Base-by-base conservation (phyloP, 2,888 invertebrate species). In the Sphecodes monilicornis region DNA sequence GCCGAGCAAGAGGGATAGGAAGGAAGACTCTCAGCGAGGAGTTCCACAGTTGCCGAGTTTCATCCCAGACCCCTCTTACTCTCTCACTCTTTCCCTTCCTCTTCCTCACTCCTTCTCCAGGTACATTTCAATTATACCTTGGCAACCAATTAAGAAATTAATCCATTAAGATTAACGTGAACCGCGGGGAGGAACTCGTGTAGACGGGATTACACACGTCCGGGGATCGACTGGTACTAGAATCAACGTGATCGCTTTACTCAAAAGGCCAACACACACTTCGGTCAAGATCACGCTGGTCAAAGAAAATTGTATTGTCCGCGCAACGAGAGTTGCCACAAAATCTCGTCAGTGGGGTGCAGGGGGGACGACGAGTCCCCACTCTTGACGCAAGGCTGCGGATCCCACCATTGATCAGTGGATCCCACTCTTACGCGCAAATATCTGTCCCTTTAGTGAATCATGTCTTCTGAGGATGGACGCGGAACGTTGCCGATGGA, bases 101-200 rank as follows among this genome's bases (percentile, higher is more conserved):
- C 26, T 1, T 26, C 4, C 57, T n/a, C 16, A 1, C 26, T 8
- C 36, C 43, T 32, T 10, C 60, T 26, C 29, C 69, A 32, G 68
- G n/a, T 64, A 72, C 29, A 66, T 78, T 87, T 88, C 90, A 90
- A 92, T 92, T 91, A 91, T 89, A 91, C 88, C 85, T 29, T 82
- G 89, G 88, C 81, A 92, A 86, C 90, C 92, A 93, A 94, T 93
- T 93, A 93, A 92, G 93, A 91, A 93, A 92, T 93, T 92, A 93
- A 94, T 93, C 93, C 93, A 92, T 92, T 91, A 91, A 90, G 91
- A 92, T 90, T 90, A 88, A 87, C 86, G 89, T 78, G 85, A 73
- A 82, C 79, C 82, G 76, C 76, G 26, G 73, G 26, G 73, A 76
- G 73, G 73, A 76, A 78, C 60, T 46, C 50, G 43, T n/a, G 68